A percentile compares a stretch with the other conserved stretches of the same genome.
phyloP scores from a whole-genome alignment of 2,113 vertebrate genomes.

The Salvelinus alpinus region DNA sequence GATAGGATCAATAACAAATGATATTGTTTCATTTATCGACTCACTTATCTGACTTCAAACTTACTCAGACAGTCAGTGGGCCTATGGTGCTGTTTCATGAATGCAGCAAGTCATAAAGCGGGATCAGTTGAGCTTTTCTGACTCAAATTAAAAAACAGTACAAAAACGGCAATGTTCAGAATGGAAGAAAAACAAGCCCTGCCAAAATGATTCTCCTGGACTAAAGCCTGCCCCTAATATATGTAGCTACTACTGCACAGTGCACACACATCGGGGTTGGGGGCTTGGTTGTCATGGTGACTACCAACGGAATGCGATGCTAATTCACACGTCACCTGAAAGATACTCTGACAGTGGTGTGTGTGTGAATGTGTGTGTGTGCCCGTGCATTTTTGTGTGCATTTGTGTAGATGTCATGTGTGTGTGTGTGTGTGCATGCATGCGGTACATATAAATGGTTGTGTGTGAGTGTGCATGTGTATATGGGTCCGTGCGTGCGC shows the following conservation, averaged over 20 bases:
- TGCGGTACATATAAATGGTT: constrained; percentile 8
- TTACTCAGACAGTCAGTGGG: background rate
- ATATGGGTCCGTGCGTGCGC: constrained; percentile 2
- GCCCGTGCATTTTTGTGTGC: background rate
- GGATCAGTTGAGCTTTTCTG: background rate
- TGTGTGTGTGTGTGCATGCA: background rate
- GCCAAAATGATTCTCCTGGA: background rate
- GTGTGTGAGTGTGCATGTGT: background rate
- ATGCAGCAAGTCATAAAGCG: no score
- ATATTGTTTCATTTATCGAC: no score
- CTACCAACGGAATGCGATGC: constrained; percentile 61
- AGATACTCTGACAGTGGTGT: constrained; percentile 36
- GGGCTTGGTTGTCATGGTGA: constrained; percentile 57
- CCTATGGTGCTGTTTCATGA: background rate
- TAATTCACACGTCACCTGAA: constrained; percentile 46
- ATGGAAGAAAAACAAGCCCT: background rate
- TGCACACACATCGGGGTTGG: constrained; percentile 22
- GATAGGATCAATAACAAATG: no score
- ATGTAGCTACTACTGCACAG: background rate
- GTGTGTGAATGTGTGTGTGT: constrained; percentile 7
- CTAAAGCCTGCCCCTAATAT: background rate
- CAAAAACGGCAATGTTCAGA: background rate
- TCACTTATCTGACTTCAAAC: no score
- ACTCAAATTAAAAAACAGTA: background rate
- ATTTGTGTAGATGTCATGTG: constrained; percentile 10